Percentiles rank a stretch among this genome's conserved stretches.
Evolutionary conservation across 2,113 vertebrate genomes (phyloP).

Genomic region (Corythoichthys intestinalis): DNA sequence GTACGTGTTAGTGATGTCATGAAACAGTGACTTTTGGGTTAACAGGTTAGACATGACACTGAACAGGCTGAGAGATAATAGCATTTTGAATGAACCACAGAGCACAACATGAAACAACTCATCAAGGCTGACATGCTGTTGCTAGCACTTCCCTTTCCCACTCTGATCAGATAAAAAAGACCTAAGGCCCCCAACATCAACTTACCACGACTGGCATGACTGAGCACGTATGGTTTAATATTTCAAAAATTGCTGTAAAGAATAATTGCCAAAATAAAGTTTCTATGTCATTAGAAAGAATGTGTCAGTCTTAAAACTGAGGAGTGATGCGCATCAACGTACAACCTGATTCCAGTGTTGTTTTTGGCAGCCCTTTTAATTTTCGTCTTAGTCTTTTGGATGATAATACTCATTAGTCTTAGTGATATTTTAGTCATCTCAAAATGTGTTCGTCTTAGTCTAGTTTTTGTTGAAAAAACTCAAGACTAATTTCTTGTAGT

Average conservation of each 20-base stretch:
- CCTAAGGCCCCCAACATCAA: slow-evolving; percentile 38
- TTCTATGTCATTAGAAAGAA: neutral
- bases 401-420: too few relatives aligned
- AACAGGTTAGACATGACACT: slow-evolving; percentile 11
- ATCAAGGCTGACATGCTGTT: slow-evolving; percentile 37
- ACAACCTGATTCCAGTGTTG: too few relatives aligned
- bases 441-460: too few relatives aligned
- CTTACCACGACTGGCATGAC: slow-evolving; percentile 38
- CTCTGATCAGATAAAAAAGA: slow-evolving; percentile 45
- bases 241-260: slow-evolving; percentile 24
- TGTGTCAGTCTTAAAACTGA: neutral
- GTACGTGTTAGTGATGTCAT: slow-evolving; percentile 1
- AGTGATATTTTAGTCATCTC: too few relatives aligned
- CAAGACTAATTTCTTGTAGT: too few relatives aligned
- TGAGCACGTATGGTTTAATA: slow-evolving; percentile 34
- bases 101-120: slow-evolving; percentile 28
- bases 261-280: slow-evolving; percentile 2
- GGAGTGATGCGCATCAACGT: neutral
- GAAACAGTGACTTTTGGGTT: slow-evolving; percentile 6
- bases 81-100: slow-evolving; percentile 16
- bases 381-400: too few relatives aligned
- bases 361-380: too few relatives aligned
- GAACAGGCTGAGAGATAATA: slow-evolving; percentile 3
- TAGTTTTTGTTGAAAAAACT: too few relatives aligned
- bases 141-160: slow-evolving; percentile 35